Evolutionary conservation across 2,888 invertebrate genomes (phyloP).

Genomic region (Caprella mutica): DNA sequence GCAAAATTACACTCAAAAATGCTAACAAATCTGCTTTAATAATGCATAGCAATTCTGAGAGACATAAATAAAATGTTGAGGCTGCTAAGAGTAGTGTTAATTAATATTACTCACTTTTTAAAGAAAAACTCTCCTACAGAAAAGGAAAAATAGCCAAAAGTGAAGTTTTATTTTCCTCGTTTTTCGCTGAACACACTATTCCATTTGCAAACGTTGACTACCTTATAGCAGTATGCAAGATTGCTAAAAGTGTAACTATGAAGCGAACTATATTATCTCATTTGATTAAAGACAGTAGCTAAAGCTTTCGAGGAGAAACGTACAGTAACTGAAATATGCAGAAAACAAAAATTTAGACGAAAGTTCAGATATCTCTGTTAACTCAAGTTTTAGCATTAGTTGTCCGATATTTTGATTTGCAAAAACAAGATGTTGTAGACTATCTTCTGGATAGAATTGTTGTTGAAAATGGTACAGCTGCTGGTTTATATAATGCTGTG

Average conservation of each 20-base stretch:
- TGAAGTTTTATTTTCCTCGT: too few relatives aligned
- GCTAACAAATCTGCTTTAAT: too few relatives aligned
- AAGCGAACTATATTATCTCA: constrained; percentile 8
- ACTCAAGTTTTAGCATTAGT: constrained; percentile 11
- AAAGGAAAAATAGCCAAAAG: too few relatives aligned
- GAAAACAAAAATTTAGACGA: constrained; percentile 9
- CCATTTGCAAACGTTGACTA: too few relatives aligned
- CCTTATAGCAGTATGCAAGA: too few relatives aligned
- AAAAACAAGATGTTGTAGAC: neutral
- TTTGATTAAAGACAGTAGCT: constrained; percentile 12
- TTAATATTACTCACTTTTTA: too few relatives aligned
- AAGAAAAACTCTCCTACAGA: too few relatives aligned
- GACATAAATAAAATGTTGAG: too few relatives aligned
- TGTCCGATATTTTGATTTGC: constrained; percentile 1
- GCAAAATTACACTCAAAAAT: too few relatives aligned
- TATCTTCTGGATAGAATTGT: constrained; percentile 6
- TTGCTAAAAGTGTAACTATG: constrained; percentile 6
- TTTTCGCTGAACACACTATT: too few relatives aligned
- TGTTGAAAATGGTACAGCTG: constrained; percentile 11
- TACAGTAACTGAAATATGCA: constrained; percentile 5
- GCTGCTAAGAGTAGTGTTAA: too few relatives aligned
- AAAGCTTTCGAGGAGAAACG: constrained; percentile 8
- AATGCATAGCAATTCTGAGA: too few relatives aligned
- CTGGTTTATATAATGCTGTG: constrained; percentile 14
- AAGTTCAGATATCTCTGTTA: constrained; percentile 10